A percentile compares a stretch with the other conserved stretches of the same genome.
Evolutionary conservation across 2,888 invertebrate genomes (phyloP).

Genomic region (Ferrisia virgata): DNA sequence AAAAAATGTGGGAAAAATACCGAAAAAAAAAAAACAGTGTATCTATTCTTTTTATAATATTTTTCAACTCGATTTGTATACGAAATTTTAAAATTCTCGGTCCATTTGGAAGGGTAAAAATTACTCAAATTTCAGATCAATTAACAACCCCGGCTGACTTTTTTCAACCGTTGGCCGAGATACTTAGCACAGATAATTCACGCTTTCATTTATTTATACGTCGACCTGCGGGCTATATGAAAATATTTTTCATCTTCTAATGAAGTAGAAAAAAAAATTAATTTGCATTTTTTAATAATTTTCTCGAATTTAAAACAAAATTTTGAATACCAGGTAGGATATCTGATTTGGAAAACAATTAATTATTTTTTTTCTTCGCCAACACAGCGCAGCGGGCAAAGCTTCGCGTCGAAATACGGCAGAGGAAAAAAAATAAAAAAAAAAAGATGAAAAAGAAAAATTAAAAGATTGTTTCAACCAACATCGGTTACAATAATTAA

Average conservation of each 20-base stretch:
- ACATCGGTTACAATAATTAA: slow-evolving; percentile 33
- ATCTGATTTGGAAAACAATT: slow-evolving; percentile 25
- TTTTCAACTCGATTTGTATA: neutral
- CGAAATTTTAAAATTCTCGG: neutral
- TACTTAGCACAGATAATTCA: neutral
- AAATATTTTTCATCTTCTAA: slow-evolving; percentile 9
- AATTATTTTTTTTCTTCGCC: neutral
- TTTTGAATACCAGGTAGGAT: slow-evolving; percentile 16
- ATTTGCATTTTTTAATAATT: slow-evolving; percentile 23
- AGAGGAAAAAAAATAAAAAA: neutral
- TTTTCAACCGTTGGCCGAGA: neutral
- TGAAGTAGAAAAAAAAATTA: slow-evolving; percentile 15
- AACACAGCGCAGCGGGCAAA: neutral
- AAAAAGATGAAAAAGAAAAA: slow-evolving; percentile 22
- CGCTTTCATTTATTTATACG: neutral
- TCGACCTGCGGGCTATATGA: neutral
- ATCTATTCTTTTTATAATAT: neutral
- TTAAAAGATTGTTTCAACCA: slow-evolving; percentile 32
- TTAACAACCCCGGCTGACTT: neutral
- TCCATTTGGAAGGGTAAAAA: neutral
- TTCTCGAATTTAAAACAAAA: slow-evolving; percentile 21
- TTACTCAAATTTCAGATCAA: neutral
- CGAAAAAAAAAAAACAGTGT: neutral
- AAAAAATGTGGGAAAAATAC: neutral
- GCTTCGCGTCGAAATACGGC: neutral